Base-by-base conservation (phyloP, 2,888 invertebrate genomes). In the Cheiracanthium punctorium region DNA sequence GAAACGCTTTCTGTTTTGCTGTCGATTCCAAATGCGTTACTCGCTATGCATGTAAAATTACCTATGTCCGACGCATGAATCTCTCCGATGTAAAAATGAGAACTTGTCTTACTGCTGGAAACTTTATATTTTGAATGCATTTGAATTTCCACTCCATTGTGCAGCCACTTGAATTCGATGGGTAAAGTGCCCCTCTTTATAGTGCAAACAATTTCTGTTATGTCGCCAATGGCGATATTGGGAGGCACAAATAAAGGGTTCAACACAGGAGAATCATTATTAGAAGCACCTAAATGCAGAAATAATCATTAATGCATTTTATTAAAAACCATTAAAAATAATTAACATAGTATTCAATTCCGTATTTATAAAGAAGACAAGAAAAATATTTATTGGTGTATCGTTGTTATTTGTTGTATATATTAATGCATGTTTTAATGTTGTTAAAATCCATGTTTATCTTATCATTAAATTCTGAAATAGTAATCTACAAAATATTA, bases 31-130 rank as follows among this genome's bases (percentile, higher is more conserved):
- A 14, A 74, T 0, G 52, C 0, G 28, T 86, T 86, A 10, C 28
- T 81, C 5, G 73, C 88, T 2, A 58, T 37, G 14, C 88, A 88
- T 0, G 88, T 88, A n/a, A 85, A 88, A 71, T 88, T 88, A 7
- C 88, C 88, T 24, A 88, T 65, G 48, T 88, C 79, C 17, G 48
- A 17, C 0, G 85, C 69, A 14, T 58, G 37, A 17, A 88, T 75
- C 58, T 75, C 70, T n/a, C 65, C 64, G 10, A 86, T 58, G 33
- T 65, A 75, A 0, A 73, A 65, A 28, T 80, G 72, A 1, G 85
- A 82, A 12, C 64, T 77, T 14, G 43, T 81, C 4, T 70, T 69
- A 10, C 58, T 24, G 1, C 58, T 58, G 0, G 74, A 33, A 10
- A 87, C 32, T 77, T 82, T 76, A 28, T 37, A 28, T n/a, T 79